Evolutionary conservation across 2,797 vertebrate species (phyloP), one percentile per base, ranked within the genome.

Genomic region (Bradypodion pumilum): DNA sequence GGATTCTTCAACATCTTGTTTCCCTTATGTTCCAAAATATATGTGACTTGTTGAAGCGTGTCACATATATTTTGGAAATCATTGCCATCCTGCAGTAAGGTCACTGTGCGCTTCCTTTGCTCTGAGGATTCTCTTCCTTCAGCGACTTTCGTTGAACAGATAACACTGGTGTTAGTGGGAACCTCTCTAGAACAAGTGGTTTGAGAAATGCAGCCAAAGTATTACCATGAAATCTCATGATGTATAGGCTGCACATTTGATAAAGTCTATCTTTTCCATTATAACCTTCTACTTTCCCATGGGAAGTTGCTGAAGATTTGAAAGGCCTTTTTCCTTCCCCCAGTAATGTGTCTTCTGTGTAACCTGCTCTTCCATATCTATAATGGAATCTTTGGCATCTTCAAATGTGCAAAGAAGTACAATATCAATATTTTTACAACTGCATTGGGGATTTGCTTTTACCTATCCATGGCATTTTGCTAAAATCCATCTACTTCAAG

Each of bases 371-470:
- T 29, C 8, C 0, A 3, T 59, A 63, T 23, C 7, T 46, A 37
- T 73, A 76, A 82, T 46, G 63, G 78, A 83, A 84, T 84, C 44
- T 42, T 52, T 79, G 78, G 63, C 86, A 80, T 77, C 65, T 75
- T 84, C 32, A 79, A 78, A 79, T 74, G 75, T 82, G 65, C 4
- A 69, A 78, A 81, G 69, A 70, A 42, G 65, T 73, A 29, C 74
- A 62, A 77, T 29, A 77, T 2, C 60, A 2, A 13, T n/a, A 66
- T 80, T 78, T 72, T 46, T 82, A 73, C 68, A 73, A 62, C 65
- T 81, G 60, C 42, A 44, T 32, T 60, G 63, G 83, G 63, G 70
- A 77, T 80, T 82, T 68, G 62, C 65, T 40, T 80, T 29, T 65
- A 56, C 4, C 7, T 59, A 29, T 56, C 27, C 73, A 65, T 2